Evolutionary conservation across 2,797 vertebrate species (phyloP).

Genomic region (Toxotes lorentzi): DNA sequence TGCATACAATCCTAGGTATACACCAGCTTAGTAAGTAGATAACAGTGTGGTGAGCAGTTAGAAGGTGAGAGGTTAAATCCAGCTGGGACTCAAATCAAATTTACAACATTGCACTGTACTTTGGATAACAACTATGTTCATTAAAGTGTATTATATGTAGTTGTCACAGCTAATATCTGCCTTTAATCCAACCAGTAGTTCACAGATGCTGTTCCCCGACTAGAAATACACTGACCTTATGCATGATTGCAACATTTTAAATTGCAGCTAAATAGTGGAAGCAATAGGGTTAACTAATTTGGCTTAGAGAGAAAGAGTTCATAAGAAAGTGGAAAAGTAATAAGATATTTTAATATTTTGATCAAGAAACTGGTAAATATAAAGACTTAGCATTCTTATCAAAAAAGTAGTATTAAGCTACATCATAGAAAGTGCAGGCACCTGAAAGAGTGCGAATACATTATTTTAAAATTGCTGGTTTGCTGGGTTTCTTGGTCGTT

Average conservation of each 20-base stretch:
- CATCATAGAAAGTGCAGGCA: conserved; percentile 81
- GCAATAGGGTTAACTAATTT: conserved; percentile 42
- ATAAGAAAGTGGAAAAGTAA: conserved; percentile 51
- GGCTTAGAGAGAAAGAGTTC: conserved; percentile 53
- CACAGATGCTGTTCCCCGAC: conserved; percentile 59
- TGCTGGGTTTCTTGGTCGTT: conserved; percentile 70
- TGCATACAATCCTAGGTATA: conserved; percentile 58
- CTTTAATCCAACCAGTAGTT: conserved; percentile 59
- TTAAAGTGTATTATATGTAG: conserved; percentile 71
- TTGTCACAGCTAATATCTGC: conserved; percentile 58
- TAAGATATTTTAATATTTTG: conserved; percentile 32
- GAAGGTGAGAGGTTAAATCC: conserved; percentile 49
- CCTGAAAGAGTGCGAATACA: conserved; percentile 70
- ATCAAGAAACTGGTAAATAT: conserved; percentile 51
- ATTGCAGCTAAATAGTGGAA: conserved; percentile 65
- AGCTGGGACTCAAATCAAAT: conserved; percentile 47
- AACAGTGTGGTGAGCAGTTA: conserved; percentile 57
- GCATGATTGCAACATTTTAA: conserved; percentile 45
- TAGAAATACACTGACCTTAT: conserved; percentile 50
- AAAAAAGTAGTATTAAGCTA: conserved; percentile 76
- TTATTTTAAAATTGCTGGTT: conserved; percentile 71
- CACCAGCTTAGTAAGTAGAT: conserved; percentile 54
- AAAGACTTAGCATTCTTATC: conserved; percentile 63
- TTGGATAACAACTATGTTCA: conserved; percentile 67
- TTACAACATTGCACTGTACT: conserved; percentile 67